Base-by-base conservation (phyloP, 2,888 invertebrate species). In the Kryphioiulus occultus region DNA sequence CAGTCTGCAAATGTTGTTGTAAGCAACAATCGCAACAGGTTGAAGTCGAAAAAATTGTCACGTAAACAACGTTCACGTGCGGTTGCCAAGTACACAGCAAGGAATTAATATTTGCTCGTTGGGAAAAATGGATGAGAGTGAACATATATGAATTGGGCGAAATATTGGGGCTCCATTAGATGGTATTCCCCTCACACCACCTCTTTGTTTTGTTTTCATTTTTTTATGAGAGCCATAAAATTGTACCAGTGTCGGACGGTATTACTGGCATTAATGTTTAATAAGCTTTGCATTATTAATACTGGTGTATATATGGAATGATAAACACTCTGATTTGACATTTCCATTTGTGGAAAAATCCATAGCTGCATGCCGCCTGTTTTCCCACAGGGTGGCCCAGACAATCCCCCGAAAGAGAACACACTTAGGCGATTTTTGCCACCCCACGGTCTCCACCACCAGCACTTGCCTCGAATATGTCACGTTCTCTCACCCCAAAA, bases 281-380 rank as follows among this genome's bases (percentile, higher is more conserved):
- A 78, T 78, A 78, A 78, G 78, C 15, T 78, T 78, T 78, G 78
- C 78, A 78, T 78, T 78, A 78, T 78, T 78, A 78, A 78, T 78
- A 10, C 30, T 30, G 78, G 22, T 30, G 78, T 26, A 78, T 30
- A 78, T 78, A 78, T 30, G 78, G 22, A 78, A 78, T 78, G 78
- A 78, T 78, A 78, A 78, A 78, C 78, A 78, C 78, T 78, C 78
- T 78, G 78, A 78, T 78, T 78, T 78, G 78, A 78, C 78, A 78
- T 78, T 78, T 78, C 78, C 78, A 78, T 78, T 78, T 15, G 78
- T 26, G 68, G 19, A 26, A 78, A 78, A 78, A 78, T 78, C 30
- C 78, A 78, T 15, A 30, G 22, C 44, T 15, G 39, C 9, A 39
- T 39, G 39, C 39, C 39, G 39, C 53, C 19, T n/a, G 78, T 26